Evolutionary conservation across 2,888 invertebrate genomes (phyloP).

Genomic region (Sylvicola cinctus): DNA sequence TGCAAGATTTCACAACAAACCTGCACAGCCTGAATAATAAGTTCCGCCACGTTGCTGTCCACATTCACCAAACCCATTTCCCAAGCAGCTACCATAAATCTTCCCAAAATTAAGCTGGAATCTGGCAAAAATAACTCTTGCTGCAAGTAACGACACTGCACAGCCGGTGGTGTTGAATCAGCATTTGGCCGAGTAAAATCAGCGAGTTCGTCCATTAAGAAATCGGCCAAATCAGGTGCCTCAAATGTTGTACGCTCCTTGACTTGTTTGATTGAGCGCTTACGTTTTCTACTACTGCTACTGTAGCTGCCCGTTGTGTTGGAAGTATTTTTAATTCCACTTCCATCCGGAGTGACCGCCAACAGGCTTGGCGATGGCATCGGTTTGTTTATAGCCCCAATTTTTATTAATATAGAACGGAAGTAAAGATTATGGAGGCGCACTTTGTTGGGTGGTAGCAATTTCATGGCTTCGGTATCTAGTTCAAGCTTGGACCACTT

Average conservation of each 20-base stretch:
- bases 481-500: conserved; percentile 68
- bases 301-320: not conserved
- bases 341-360: not conserved
- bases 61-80: conserved; percentile 71
- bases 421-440: conserved; percentile 72
- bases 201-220: conserved; percentile 28
- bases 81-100: conserved; percentile 75
- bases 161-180: conserved; percentile 12
- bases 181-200: conserved; percentile 15
- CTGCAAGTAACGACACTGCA: conserved; percentile 33
- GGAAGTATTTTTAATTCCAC: too few relatives aligned
- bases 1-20: conserved; percentile 17
- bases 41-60: conserved; percentile 61
- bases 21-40: conserved; percentile 63
- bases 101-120: conserved; percentile 57
- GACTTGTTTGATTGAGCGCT: conserved; percentile 23
- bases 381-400: conserved; percentile 20
- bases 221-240: conserved; percentile 35
- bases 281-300: conserved; percentile 25
- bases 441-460: conserved; percentile 51
- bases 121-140: conserved; percentile 71
- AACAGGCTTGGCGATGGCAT: conserved; percentile 11
- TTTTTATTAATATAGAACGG: conserved; percentile 57
- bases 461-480: conserved; percentile 52
- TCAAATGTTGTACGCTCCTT: conserved; percentile 36